Percentiles rank a stretch among this genome's conserved stretches.
phyloP scores from a whole-genome alignment of 2,888 invertebrate genomes.

The Polymixis lichenea region DNA sequence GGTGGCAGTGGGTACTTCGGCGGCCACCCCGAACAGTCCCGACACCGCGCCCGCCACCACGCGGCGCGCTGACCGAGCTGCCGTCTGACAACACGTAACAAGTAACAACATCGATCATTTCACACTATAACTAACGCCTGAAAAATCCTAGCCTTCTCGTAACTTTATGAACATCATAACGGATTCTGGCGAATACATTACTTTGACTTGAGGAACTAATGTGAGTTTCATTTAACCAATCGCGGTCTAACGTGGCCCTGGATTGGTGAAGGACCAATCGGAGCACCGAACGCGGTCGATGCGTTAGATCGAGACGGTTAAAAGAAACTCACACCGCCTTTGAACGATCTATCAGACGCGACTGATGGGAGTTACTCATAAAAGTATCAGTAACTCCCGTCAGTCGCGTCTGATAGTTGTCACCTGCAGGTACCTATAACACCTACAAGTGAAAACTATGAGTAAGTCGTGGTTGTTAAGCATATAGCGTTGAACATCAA shows the following conservation, averaged over 20 bases:
- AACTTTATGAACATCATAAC: background rate
- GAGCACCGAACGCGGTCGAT: too few species aligned
- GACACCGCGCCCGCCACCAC: conserved; percentile 86
- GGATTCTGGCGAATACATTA: background rate
- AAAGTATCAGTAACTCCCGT: too few species aligned
- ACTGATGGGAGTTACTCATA: background rate
- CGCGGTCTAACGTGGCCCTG: too few species aligned
- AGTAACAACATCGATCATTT: background rate
- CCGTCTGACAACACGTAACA: conserved; percentile 68
- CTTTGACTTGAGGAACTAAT: too few species aligned
- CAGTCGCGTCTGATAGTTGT: too few species aligned
- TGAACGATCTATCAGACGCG: background rate
- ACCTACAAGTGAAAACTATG: background rate
- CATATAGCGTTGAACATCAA: background rate
- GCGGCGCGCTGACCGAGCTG: conserved; percentile 82
- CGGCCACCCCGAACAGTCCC: conserved; percentile 86
- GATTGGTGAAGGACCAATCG: too few species aligned
- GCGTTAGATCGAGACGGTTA: too few species aligned
- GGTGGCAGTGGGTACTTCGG: conserved; percentile 82
- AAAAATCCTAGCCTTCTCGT: background rate
- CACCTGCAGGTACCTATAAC: too few species aligned
- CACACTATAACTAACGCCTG: background rate
- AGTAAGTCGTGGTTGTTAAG: background rate
- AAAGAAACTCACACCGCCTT: background rate
- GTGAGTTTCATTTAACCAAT: too few species aligned